Base-by-base conservation (phyloP, 2,888 invertebrate species). In the Desoria tigrina region DNA sequence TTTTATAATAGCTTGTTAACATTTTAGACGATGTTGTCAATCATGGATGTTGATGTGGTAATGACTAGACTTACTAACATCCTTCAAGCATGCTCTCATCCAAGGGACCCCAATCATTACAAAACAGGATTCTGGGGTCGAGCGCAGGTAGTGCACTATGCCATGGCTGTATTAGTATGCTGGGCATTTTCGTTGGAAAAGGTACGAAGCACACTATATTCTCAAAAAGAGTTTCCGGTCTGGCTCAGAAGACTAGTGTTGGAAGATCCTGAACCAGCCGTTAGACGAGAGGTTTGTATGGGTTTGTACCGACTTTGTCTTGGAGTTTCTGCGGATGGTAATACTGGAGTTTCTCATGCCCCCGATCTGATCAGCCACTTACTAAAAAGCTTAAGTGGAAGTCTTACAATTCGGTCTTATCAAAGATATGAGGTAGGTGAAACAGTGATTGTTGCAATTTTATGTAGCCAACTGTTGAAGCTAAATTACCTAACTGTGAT, bases 81-180 rank as follows among this genome's bases (percentile, higher is more conserved):
- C 78, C 81, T 95, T 28, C 89, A 90, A 77, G 92, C 94, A 80
- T 93, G 93, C 58, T 88, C 92, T 16, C 82, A 89, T 70, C 85
- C 91, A 1, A 84, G 89, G 77, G 88, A 90, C 79, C 88, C 89
- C 0, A 89, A 90, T 77, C 90, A 91, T 72, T 90, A 93, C 77
- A 91, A 93, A 79, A 93, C 94, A 65, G 94, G 94, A 6, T 90
- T 94, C 75, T 94, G 94, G 89, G 94, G 94, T 1, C 84, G 94
- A 74, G 90, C 94, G 0, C 94, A 94, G 81, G 89, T 88, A 73
- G 90, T 95, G 21, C 94, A 94, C 78, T 94, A 93, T 79, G 90
- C 93, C 18, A 90, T 95, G 89, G 90, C 92, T 18, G 83, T 95
- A 77, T 85, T 95, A 72, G 94, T 95, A 37, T 94, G 93, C 74